phyloP scores from a whole-genome alignment of 2,113 vertebrate genomes.

The Corythornis cristatus region DNA sequence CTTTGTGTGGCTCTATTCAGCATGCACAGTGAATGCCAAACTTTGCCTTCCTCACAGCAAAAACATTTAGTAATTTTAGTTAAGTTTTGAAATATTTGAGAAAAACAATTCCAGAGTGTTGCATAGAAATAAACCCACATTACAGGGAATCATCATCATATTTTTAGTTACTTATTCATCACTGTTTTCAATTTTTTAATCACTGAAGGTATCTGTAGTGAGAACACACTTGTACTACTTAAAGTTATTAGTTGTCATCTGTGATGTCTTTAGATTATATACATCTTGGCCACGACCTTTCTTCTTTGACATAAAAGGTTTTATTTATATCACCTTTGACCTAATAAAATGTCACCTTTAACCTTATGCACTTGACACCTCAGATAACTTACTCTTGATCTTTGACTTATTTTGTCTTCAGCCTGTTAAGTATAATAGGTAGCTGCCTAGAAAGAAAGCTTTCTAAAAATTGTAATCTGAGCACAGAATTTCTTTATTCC shows the following conservation, averaged over 20 bases:
- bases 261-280: conserved; percentile 77
- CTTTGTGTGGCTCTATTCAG: conserved; percentile 5
- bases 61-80: not conserved
- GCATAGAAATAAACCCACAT: not conserved
- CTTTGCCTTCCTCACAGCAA: not conserved
- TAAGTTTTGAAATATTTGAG: not conserved
- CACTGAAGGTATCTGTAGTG: conserved; percentile 50
- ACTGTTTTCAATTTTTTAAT: conserved; percentile 64
- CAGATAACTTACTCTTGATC: conserved; percentile 77
- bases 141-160: not conserved
- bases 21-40: not conserved
- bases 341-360: conserved; percentile 84
- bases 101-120: not conserved
- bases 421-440: conserved; percentile 61
- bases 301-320: conserved; percentile 75
- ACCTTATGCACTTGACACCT: conserved; percentile 75
- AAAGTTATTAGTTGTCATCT: conserved; percentile 88
- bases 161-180: conserved; percentile 20
- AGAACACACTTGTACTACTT: conserved; percentile 73
- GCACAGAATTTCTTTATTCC: not conserved
- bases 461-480: conserved; percentile 33
- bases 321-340: conserved; percentile 83
- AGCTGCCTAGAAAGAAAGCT: conserved; percentile 37
- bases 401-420: conserved; percentile 77
- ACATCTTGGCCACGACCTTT: conserved; percentile 66